Conservation (phyloP, 2,113 vertebrate species). For the Myrmecobius fasciatus region DNA sequence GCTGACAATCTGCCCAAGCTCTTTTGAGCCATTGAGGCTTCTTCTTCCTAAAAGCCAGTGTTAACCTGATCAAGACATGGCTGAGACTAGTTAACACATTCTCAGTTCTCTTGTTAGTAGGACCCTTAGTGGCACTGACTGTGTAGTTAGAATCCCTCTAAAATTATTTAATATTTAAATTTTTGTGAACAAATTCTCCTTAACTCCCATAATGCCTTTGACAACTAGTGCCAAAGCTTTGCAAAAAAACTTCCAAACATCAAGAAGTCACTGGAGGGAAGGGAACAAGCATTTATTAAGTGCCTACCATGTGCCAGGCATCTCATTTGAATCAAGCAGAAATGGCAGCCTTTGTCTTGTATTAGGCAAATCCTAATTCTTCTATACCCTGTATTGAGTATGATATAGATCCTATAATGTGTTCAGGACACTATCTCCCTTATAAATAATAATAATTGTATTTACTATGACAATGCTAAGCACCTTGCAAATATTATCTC, state of each 20-base stretch:
- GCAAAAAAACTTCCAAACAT: neutral
- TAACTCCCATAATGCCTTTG: neutral
- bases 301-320: neutral
- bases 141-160: neutral
- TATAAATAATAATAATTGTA: neutral
- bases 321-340: neutral
- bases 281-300: neutral
- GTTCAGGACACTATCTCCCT: neutral
- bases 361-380: neutral
- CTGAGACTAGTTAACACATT: neutral
- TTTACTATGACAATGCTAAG: neutral
- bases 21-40: neutral
- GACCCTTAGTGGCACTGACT: neutral
- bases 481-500: neutral
- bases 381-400: neutral
- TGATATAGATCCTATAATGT: neutral
- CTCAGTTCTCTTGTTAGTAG: neutral
- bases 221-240: neutral
- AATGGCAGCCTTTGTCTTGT: neutral
- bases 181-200: neutral
- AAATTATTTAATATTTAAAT: neutral
- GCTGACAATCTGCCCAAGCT: neutral
- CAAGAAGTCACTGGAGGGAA: neutral
- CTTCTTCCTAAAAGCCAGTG: neutral
- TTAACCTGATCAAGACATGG: neutral